Evolutionary conservation across 2,888 invertebrate species (phyloP), one percentile per base, ranked within the genome.

Genomic region (Drosophila affinis): DNA sequence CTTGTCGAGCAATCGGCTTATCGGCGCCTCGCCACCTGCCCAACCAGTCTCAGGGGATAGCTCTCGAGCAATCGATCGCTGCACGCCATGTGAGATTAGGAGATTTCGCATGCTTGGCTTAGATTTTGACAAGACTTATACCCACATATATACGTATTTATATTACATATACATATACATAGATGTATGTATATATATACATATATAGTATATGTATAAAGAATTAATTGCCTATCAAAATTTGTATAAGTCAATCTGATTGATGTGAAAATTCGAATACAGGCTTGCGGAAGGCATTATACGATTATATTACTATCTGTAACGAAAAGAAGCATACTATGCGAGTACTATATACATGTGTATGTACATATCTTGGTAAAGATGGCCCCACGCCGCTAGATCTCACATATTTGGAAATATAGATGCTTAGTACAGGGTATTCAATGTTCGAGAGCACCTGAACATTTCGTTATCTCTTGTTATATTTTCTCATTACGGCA

Each of bases 1-100:
- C 39, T 39, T 39, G 39, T 14, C 39, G 39, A 39, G 39, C 14
- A 39, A 39, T 39, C 7, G 39, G 14, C 39, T 39, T 14, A 39
- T 39, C 39, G 39, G 39, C 39, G 39, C 39, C 39, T 39, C 39
- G 39, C 39, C 39, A 39, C 39, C 39, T 39, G 39, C 39, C 39
- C 7, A 39, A 39, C 39, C 39, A 39, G 39, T 39, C 39, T 39
- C 39, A 39, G 39, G 14, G 39, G 39, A 39, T 39, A 14, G 39
- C 7, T 39, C 39, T 39, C 14, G 39, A 39, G 39, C 39, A 14
- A 39, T 39, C 39, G 39, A 39, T 14, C 39, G 14, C 14, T 14
- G 7, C 39, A 39, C 39, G 39, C 39, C 6, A 39, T 39, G 39
- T 39, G 14, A 39, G 39, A 39, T 39, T 39, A 14, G 6, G 14